These are phyloP conservation scores for Eurois occulta DNA, from an alignment of 2,888 invertebrate species.

Conservation along the genomic window DNA sequence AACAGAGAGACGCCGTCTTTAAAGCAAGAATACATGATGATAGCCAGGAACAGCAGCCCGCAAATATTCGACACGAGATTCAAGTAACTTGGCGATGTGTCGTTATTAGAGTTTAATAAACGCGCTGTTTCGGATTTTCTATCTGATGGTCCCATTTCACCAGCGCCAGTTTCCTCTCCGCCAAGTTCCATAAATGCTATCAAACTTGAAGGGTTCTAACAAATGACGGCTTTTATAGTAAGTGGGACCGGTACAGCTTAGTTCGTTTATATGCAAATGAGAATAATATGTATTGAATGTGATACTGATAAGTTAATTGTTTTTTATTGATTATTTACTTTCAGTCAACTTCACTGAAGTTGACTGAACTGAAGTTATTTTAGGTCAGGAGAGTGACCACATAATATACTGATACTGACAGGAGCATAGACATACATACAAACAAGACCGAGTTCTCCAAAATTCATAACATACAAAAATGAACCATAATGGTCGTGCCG, in stretches of 20 bases:
- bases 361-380: slow-evolving; percentile 34
- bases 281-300: not conserved
- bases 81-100: slow-evolving; percentile 81
- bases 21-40: slow-evolving; percentile 83
- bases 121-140: slow-evolving; percentile 83
- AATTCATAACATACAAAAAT: no score
- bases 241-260: slow-evolving; percentile 2
- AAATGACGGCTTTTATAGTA: slow-evolving; percentile 27
- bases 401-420: no score
- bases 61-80: slow-evolving; percentile 83
- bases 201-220: slow-evolving; percentile 2
- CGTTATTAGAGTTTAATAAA: slow-evolving; percentile 77
- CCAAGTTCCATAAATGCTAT: slow-evolving; percentile 70
- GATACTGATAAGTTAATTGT: slow-evolving; percentile 26
- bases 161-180: slow-evolving; percentile 58
- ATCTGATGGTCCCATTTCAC: slow-evolving; percentile 78
- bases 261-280: slow-evolving; percentile 40
- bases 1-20: slow-evolving; percentile 80
- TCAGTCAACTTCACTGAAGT: slow-evolving; percentile 29
- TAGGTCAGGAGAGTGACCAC: slow-evolving; percentile 13
- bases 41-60: slow-evolving; percentile 79
- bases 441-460: no score
- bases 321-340: slow-evolving; percentile 56
- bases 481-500: no score
- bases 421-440: no score